Conservation (phyloP, 2,888 invertebrate genomes). For the Metellina segmentata region DNA sequence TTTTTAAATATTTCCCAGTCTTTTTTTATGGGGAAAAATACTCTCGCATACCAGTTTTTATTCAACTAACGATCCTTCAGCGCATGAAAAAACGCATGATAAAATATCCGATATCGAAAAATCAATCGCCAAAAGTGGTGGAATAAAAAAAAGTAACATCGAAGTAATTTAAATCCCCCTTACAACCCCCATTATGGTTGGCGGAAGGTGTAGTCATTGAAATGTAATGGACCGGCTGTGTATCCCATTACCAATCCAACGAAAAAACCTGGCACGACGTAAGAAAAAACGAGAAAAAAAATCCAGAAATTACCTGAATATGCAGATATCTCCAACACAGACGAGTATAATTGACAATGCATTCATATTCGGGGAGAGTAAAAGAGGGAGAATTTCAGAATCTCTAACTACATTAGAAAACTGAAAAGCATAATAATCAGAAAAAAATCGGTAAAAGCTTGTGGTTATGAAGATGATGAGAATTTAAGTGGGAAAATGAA, state of each 20-base stretch:
- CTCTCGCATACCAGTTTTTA: background rate
- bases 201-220: slow-evolving; percentile 26
- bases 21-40: background rate
- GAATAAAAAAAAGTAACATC: background rate
- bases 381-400: background rate
- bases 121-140: slow-evolving; percentile 1
- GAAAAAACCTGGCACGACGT: background rate
- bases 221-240: slow-evolving; percentile 30
- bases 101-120: slow-evolving; percentile 53
- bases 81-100: background rate
- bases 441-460: background rate
- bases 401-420: background rate
- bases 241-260: slow-evolving; percentile 16
- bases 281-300: slow-evolving; percentile 4
- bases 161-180: slow-evolving; percentile 49
- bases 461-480: background rate
- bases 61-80: slow-evolving; percentile 7
- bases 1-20: background rate
- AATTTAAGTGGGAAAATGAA: slow-evolving; percentile 17
- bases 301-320: background rate
- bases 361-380: background rate
- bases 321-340: background rate
- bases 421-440: slow-evolving; percentile 9
- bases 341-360: background rate
- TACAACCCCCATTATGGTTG: slow-evolving; percentile 19